A percentile compares a stretch with the other conserved stretches of the same genome.
phyloP scores from a whole-genome alignment of 1,140 invertebrate species.

The Megathymus violae region DNA sequence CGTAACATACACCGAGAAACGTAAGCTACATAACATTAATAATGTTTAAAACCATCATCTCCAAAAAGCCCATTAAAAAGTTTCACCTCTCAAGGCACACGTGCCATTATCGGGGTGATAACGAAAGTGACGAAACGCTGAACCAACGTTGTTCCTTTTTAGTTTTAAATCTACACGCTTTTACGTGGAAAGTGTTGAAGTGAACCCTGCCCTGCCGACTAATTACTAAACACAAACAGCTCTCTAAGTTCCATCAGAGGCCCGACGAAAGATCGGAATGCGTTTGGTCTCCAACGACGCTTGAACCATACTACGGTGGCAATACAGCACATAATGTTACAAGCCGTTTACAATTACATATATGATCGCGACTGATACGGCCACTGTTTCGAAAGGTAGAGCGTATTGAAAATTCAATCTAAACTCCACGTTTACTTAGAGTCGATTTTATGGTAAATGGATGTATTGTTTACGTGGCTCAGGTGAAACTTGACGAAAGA shows the following conservation, averaged over 20 bases:
- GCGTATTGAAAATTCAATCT: slow-evolving; percentile 1
- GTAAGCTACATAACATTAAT: too few relatives aligned
- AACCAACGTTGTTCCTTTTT: slow-evolving; percentile 7
- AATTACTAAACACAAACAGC: slow-evolving; percentile 53
- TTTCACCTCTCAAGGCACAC: slow-evolving; percentile 20
- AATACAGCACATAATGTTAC: slow-evolving; percentile 13
- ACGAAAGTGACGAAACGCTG: slow-evolving; percentile 15
- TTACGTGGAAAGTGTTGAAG: slow-evolving; percentile 44
- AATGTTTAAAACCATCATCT: neutral
- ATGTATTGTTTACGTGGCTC: slow-evolving; percentile 51
- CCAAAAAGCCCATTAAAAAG: neutral
- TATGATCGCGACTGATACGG: slow-evolving; percentile 9
- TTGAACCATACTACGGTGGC: slow-evolving; percentile 12
- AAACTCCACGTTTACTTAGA: slow-evolving; percentile 6
- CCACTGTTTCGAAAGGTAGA: slow-evolving; percentile 1
- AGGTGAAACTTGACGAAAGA: slow-evolving; percentile 55
- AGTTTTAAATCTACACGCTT: slow-evolving; percentile 36
- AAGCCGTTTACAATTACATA: slow-evolving; percentile 4
- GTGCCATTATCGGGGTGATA: slow-evolving; percentile 18
- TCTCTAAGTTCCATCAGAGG: slow-evolving; percentile 40
- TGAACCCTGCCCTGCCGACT: slow-evolving; percentile 48
- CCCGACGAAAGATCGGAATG: slow-evolving; percentile 48
- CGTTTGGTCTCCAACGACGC: slow-evolving; percentile 31
- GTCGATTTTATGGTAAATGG: slow-evolving; percentile 23
- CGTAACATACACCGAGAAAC: too few relatives aligned